Percentiles rank a stretch among this genome's conserved stretches.
Evolutionary conservation across 2,888 invertebrate species (phyloP).

Genomic region (Boloria selene): DNA sequence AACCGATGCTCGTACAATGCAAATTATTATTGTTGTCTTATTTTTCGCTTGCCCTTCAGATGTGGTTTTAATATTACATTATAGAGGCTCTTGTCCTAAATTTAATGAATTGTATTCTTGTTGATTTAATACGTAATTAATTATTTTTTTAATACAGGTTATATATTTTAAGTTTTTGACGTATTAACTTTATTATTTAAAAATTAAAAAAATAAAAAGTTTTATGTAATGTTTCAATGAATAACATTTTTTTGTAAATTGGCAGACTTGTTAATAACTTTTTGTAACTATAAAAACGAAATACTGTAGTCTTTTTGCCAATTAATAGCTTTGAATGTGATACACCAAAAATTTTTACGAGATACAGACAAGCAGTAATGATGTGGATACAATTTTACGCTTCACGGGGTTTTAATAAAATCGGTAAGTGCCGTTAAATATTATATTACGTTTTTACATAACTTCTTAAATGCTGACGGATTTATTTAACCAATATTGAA

Average conservation of each 20-base stretch:
- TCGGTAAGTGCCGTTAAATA: constrained; percentile 12
- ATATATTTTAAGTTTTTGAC: no score
- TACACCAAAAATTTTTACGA: constrained; percentile 13
- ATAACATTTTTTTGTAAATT: background rate
- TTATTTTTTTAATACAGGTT: no score
- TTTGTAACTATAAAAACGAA: background rate
- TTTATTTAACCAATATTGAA: constrained; percentile 1
- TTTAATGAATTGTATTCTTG: no score
- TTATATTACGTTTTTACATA: constrained; percentile 3
- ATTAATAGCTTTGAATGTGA: background rate
- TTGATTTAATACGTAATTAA: no score
- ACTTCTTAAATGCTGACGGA: background rate
- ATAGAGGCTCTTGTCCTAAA: no score
- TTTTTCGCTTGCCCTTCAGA: background rate
- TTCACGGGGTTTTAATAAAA: constrained; percentile 17
- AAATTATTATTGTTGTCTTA: background rate
- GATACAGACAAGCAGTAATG: constrained; percentile 18
- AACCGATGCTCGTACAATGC: constrained; percentile 1
- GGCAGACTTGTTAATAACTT: background rate
- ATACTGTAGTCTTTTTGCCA: background rate
- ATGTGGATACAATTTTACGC: constrained; percentile 11
- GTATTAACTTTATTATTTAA: no score
- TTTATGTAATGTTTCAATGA: background rate
- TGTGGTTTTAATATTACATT: background rate
- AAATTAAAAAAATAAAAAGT: no score